Evolutionary conservation across 2,797 vertebrate genomes (phyloP).

Genomic region (Protonibea diacanthus): DNA sequence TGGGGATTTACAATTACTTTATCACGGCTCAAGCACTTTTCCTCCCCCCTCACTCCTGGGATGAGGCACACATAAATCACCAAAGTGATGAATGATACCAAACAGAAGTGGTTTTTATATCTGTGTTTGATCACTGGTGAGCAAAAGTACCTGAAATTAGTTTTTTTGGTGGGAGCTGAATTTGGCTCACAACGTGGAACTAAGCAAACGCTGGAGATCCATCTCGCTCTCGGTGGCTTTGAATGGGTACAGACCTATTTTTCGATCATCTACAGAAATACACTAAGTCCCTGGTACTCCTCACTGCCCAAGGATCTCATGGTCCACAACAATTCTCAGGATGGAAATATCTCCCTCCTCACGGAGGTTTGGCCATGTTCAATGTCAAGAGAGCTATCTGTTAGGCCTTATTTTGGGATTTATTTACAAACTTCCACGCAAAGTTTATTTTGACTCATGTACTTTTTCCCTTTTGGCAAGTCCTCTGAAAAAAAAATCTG

Average conservation of each 20-base stretch:
- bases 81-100: constrained; percentile 55
- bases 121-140: constrained; percentile 43
- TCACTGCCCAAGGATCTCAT: constrained; percentile 68
- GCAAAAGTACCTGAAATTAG: constrained; percentile 57
- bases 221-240: constrained; percentile 54
- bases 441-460: constrained; percentile 78
- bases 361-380: constrained; percentile 74
- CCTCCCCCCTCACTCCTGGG: constrained; percentile 17
- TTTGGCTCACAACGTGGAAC: constrained; percentile 52
- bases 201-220: constrained; percentile 36
- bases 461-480: constrained; percentile 63
- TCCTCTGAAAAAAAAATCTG: constrained; percentile 43
- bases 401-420: constrained; percentile 78
- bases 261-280: constrained; percentile 68
- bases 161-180: constrained; percentile 56
- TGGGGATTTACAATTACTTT: constrained; percentile 3
- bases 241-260: constrained; percentile 67
- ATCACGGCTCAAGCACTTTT: constrained; percentile 1
- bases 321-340: constrained; percentile 79
- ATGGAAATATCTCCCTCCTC: constrained; percentile 83
- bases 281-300: constrained; percentile 58
- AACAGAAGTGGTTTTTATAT: constrained; percentile 56
- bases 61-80: constrained; percentile 34
- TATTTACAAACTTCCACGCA: constrained; percentile 82
- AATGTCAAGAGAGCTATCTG: constrained; percentile 82